phyloP scores from a whole-genome alignment of 2,888 invertebrate genomes.

The Hypolimnas misippus region DNA sequence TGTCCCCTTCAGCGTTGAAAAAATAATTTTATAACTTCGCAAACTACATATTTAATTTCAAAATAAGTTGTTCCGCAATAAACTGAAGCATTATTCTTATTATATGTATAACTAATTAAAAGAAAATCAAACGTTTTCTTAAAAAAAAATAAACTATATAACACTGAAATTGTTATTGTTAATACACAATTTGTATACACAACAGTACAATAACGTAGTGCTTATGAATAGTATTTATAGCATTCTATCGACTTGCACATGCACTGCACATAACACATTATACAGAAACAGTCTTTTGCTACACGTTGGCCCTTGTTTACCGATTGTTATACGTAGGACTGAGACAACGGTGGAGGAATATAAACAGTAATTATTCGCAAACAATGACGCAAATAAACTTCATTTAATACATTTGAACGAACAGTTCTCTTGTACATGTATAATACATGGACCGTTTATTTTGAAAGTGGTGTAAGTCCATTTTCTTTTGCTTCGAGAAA shows the following conservation, averaged over 20 bases:
- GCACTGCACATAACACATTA: background rate
- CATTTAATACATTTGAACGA: too few relatives aligned
- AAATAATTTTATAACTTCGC: too few relatives aligned
- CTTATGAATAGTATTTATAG: slow-evolving; percentile 7
- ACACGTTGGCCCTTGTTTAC: slow-evolving; percentile 16
- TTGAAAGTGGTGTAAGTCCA: too few relatives aligned
- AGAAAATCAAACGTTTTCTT: too few relatives aligned
- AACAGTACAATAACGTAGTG: background rate
- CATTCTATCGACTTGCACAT: background rate
- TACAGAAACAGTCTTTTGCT: slow-evolving; percentile 1
- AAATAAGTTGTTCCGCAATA: too few relatives aligned
- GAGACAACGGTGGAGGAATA: slow-evolving; percentile 19
- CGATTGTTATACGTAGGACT: slow-evolving; percentile 16
- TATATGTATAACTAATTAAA: too few relatives aligned
- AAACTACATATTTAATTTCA: too few relatives aligned
- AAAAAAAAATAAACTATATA: background rate
- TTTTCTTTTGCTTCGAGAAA: too few relatives aligned
- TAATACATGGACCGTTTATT: too few relatives aligned
- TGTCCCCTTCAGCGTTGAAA: too few relatives aligned
- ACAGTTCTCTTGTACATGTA: too few relatives aligned
- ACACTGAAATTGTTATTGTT: background rate
- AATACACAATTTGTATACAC: background rate
- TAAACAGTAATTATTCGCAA: slow-evolving; percentile 5
- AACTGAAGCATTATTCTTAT: too few relatives aligned
- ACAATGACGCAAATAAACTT: background rate